Base-by-base conservation (phyloP, 2,797 vertebrate genomes). In the Streptopelia turtur region DNA sequence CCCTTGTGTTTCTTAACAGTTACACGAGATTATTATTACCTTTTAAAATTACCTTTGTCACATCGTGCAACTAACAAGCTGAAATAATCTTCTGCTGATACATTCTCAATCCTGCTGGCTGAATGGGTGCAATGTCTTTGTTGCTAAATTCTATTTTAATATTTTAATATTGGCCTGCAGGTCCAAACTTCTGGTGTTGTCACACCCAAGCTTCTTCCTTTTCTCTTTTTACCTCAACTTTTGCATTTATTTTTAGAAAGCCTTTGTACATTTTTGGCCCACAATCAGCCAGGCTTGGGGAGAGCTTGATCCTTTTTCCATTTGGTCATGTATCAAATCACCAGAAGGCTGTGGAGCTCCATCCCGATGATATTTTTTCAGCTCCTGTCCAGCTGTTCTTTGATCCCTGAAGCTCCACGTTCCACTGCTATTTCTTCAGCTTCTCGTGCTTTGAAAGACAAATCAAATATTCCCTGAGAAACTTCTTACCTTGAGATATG, bases 51-150 rank as follows among this genome's bases (percentile, higher is more conserved):
- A 57, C 43, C 15, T 57, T 6, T 57, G 30, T 55, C 69, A 25
- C 6, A 22, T 28, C 25, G 16, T 56, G 50, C 14, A n/a, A 30
- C 7, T 60, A 10, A 8, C 6, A 39, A 1, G 2, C 33, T 41
- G 53, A 83, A 63, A 82, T 61, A 9, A 13, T 41, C 47, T 72
- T 35, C 50, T 79, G n/a, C 50, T 0, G 1, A 4, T 22, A 11
- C 0, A 1, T 27, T 55, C 78, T 57, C 0, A 0, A 53, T 24
- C 18, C 41, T 1, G 3, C 47, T 37, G 30, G 1, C 76, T 25
- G 7, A 33, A 53, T 0, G 1, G 55, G 20, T 0, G 0, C 57
- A 33, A 57, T 1, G 0, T 53, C 65, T 92, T 74, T 64, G 12
- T 50, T 4, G 1, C 57, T 63, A 84, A 41, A 82, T 53, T 50